Base-by-base conservation (phyloP, 2,888 invertebrate genomes). In the Hypercompe scribonia region DNA sequence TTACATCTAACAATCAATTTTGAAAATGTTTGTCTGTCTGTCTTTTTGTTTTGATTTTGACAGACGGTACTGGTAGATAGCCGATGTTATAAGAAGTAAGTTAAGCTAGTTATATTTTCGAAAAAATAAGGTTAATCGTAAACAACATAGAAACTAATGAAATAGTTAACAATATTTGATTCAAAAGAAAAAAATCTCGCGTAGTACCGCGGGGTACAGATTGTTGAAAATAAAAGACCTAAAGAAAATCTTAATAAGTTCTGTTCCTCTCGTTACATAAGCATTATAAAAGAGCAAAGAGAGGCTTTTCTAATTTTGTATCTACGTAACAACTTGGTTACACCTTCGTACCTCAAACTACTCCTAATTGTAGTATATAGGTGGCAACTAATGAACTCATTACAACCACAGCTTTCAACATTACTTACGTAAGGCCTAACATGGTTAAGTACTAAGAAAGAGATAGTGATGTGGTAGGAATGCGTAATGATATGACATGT, bases 291-390 rank as follows among this genome's bases (percentile, higher is more conserved):
- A 36, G 36, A 36, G 13, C 24, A 1, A 65, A 5, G 31, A 46
- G 28, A 8, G 78, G 78, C 77, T 74, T 71, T 33, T 64, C 61
- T 64, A 58, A 71, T 70, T 54, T 72, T 73, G 79, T 84, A 46
- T 21, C 46, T 46, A 86, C 79, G 81, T 87, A 81, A 76, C 78
- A 73, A 85, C 84, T 89, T 54, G 34, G n/a, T 89, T 89, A 89
- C 67, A 76, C 81, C 77, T 77, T 21, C 76, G 75, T 79, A 83
- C 72, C 75, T 72, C 75, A 69, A 82, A 83, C 83, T 85, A 81
- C 70, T 74, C 85, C 79, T 88, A 89, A 89, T 90, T 83, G 83
- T 79, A 81, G 77, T 36, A 61, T 69, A 39, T 81, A 85, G 83
- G 85, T 85, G 84, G 83, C 82, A 83, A 78, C 81, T 83, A 80